A percentile compares a stretch with the other conserved stretches of the same genome.
phyloP scores from a whole-genome alignment of 2,888 invertebrate species.

The Poecilobothrus nobilitatus region DNA sequence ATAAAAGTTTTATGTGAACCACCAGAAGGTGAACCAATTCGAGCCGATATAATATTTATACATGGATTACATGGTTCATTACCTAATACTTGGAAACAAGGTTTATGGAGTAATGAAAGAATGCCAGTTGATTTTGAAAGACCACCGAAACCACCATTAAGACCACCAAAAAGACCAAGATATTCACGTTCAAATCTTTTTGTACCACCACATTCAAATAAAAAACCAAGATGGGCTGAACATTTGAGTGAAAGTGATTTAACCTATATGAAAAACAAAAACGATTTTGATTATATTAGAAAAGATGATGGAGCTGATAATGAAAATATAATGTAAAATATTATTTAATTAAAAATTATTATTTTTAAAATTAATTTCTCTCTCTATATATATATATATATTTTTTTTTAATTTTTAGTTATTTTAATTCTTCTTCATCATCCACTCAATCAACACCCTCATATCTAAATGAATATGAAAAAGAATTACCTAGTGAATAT shows the following conservation, averaged over 20 bases:
- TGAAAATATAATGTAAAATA: slow-evolving; percentile 13
- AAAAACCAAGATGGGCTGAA: slow-evolving; percentile 32
- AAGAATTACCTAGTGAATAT: not conserved
- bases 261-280: slow-evolving; percentile 17
- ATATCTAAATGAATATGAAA: not conserved
- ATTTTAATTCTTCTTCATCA: not conserved
- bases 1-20: slow-evolving; percentile 40
- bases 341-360: not conserved
- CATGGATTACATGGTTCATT: slow-evolving; percentile 63
- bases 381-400: not conserved
- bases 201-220: slow-evolving; percentile 36
- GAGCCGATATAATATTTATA: slow-evolving; percentile 69
- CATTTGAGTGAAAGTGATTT: slow-evolving; percentile 16
- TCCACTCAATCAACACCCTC: not conserved
- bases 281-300: slow-evolving; percentile 17
- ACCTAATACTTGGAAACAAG: slow-evolving; percentile 75
- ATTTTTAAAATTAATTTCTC: not conserved
- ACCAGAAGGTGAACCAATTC: slow-evolving; percentile 36
- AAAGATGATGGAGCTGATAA: slow-evolving; percentile 16
- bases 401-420: not conserved
- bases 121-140: slow-evolving; percentile 39
- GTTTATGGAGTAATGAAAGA: slow-evolving; percentile 51
- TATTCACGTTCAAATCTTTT: slow-evolving; percentile 35
- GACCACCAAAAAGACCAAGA: slow-evolving; percentile 38
- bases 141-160: slow-evolving; percentile 39